Evolutionary conservation across 1,140 invertebrate genomes (phyloP).

Genomic region (Planococcus citri): DNA sequence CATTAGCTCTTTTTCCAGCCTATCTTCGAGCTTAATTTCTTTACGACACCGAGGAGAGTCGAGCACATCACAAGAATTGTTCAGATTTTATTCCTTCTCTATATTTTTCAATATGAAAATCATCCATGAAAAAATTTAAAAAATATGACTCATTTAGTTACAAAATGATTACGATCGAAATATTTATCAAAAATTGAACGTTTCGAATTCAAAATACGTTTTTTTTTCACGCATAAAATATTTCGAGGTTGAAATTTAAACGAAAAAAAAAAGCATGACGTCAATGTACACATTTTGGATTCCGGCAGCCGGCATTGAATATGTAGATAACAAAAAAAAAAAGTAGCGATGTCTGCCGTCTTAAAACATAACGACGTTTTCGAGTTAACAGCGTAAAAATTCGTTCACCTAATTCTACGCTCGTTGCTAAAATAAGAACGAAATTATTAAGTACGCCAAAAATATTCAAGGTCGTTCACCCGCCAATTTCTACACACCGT

Average conservation of each 20-base stretch:
- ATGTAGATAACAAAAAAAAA: neutral
- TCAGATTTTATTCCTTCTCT: too few species aligned
- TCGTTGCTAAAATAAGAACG: neutral
- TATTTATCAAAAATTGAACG: too few species aligned
- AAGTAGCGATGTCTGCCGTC: neutral
- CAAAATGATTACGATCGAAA: too few species aligned
- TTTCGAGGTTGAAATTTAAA: constrained; percentile 2
- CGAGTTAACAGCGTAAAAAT: neutral
- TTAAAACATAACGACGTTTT: neutral
- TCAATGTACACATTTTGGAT: neutral
- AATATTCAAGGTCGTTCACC: constrained; percentile 3
- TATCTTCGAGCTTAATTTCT: too few species aligned
- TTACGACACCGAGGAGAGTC: too few species aligned
- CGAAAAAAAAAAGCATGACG: neutral
- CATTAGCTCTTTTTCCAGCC: too few species aligned
- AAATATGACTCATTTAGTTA: too few species aligned
- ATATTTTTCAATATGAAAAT: too few species aligned
- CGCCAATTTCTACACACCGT: neutral
- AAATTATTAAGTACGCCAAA: neutral
- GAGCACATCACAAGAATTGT: too few species aligned
- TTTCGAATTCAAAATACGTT: too few species aligned
- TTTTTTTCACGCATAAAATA: neutral
- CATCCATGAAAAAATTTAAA: too few species aligned
- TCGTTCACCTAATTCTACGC: neutral
- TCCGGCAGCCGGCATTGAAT: neutral